These are phyloP conservation scores for Gymnocheta viridis DNA, from an alignment of 2,888 invertebrate species.

Conservation along the genomic window DNA sequence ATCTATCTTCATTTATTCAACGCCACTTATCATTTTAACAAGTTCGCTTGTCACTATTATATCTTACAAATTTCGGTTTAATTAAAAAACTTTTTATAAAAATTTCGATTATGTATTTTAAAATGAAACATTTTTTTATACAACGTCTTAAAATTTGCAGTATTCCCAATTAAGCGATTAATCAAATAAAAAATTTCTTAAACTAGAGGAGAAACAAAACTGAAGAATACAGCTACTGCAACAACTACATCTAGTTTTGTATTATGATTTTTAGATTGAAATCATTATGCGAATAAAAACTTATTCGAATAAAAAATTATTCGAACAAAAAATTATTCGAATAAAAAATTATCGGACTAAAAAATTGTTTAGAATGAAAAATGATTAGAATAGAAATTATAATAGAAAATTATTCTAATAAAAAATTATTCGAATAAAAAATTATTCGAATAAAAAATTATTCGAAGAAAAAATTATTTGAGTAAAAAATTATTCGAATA, in stretches of 20 bases:
- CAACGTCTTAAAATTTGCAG: not conserved
- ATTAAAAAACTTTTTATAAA: not conserved
- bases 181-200: too few species aligned
- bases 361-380: not conserved
- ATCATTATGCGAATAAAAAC: not conserved
- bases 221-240: too few species aligned
- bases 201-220: too few species aligned
- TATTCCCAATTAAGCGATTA: not conserved
- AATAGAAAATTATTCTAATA: too few species aligned
- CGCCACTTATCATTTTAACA: slow-evolving; percentile 4
- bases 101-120: not conserved
- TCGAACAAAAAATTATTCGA: too few species aligned
- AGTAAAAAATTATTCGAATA: too few species aligned
- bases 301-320: slow-evolving; percentile 12
- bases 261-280: not conserved
- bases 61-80: slow-evolving; percentile 1
- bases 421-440: too few species aligned
- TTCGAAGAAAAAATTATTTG: too few species aligned
- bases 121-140: not conserved
- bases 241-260: too few species aligned
- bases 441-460: too few species aligned
- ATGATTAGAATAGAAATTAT: too few species aligned
- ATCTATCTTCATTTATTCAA: not conserved
- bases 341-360: not conserved
- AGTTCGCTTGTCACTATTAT: not conserved